Conservation (phyloP, 2,797 vertebrate species). For the Cirrhinus molitorella region DNA sequence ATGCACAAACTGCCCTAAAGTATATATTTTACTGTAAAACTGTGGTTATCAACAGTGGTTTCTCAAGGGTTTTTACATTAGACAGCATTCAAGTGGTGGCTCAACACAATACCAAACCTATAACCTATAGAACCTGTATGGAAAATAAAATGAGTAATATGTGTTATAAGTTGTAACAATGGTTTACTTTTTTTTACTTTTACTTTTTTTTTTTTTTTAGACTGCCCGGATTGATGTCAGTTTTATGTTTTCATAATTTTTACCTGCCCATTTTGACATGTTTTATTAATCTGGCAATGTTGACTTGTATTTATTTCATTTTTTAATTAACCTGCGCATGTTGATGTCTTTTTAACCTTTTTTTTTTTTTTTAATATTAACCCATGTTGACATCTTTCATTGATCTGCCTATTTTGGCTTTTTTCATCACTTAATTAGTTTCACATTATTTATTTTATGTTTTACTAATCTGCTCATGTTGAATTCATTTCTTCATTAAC, state of each 20-base stretch:
- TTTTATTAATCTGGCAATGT: not conserved
- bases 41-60: not conserved
- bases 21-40: conserved; percentile 60
- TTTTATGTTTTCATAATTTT: not conserved
- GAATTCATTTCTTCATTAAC: too few relatives aligned
- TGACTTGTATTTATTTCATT: not conserved
- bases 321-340: not conserved
- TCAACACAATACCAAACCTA: not conserved
- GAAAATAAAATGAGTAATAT: not conserved
- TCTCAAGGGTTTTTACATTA: not conserved
- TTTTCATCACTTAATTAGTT: too few relatives aligned
- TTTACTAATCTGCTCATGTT: not conserved
- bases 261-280: not conserved
- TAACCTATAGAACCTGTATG: not conserved
- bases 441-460: too few relatives aligned
- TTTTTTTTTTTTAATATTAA: not conserved
- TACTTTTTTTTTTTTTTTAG: too few relatives aligned
- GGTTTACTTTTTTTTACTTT: too few relatives aligned
- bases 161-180: not conserved
- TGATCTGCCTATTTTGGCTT: too few relatives aligned
- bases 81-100: not conserved
- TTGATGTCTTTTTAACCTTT: not conserved
- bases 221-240: not conserved
- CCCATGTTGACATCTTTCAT: too few relatives aligned
- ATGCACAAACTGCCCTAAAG: conserved; percentile 66